Evolutionary conservation across 1,140 invertebrate genomes (phyloP).

Genomic region (Samia ricini): DNA sequence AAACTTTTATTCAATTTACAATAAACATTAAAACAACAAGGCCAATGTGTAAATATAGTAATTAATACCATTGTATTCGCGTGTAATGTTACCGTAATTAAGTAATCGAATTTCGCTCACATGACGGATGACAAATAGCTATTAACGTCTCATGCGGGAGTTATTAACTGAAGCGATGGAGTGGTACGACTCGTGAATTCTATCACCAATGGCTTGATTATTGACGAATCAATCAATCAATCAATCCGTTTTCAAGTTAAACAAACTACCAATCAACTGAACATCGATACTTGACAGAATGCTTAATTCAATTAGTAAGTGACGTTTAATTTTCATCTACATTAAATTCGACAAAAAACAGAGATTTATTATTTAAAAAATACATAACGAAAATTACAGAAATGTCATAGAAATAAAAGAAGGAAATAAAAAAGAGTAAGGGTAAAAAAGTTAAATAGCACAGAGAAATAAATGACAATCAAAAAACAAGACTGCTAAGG

Average conservation of each 20-base stretch:
- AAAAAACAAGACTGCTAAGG: too few species aligned
- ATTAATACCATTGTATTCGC: background rate
- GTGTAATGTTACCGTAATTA: slow-evolving; percentile 43
- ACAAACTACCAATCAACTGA: slow-evolving; percentile 55
- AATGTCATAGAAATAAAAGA: too few species aligned
- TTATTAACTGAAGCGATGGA: slow-evolving; percentile 39
- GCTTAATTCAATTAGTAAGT: background rate
- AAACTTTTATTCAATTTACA: background rate
- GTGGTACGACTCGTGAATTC: slow-evolving; percentile 21
- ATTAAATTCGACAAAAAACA: too few species aligned
- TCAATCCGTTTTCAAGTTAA: slow-evolving; percentile 49
- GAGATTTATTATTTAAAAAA: too few species aligned
- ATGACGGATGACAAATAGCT: slow-evolving; percentile 66
- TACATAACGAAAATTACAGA: too few species aligned
- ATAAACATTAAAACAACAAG: background rate
- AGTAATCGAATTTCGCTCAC: slow-evolving; percentile 56
- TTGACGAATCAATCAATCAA: slow-evolving; percentile 26
- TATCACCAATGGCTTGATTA: slow-evolving; percentile 25
- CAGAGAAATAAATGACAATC: too few species aligned
- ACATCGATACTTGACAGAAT: slow-evolving; percentile 17
- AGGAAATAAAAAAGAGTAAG: too few species aligned
- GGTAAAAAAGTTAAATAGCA: too few species aligned
- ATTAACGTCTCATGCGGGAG: slow-evolving; percentile 51
- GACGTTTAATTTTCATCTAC: too few species aligned
- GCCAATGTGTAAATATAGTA: background rate